Conservation (phyloP, 2,797 vertebrate species). For the Ficedula albicollis region DNA sequence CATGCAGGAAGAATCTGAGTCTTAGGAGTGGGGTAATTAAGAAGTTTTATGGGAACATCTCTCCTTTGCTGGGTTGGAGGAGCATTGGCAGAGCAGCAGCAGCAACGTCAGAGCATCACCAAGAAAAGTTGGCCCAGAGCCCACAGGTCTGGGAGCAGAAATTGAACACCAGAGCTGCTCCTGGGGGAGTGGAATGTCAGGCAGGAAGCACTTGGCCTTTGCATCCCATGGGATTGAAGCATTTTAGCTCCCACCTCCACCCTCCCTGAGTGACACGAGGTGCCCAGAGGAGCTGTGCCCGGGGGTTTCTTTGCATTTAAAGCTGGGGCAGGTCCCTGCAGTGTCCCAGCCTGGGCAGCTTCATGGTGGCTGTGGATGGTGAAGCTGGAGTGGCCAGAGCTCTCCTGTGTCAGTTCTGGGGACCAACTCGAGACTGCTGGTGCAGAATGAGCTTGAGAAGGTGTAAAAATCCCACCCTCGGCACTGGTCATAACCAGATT, state of each 20-base stretch:
- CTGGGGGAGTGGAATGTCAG: neutral
- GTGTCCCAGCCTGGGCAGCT: neutral
- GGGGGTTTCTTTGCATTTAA: accelerated
- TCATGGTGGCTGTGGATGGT: neutral
- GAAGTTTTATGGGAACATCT: neutral
- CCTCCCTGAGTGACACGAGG: neutral
- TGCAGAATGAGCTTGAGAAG: neutral
- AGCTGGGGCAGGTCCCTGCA: neutral
- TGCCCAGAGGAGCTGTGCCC: neutral
- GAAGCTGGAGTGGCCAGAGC: neutral
- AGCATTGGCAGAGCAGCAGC: neutral
- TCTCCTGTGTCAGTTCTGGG: neutral
- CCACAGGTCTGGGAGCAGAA: neutral
- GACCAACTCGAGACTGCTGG: neutral
- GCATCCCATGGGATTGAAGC: neutral
- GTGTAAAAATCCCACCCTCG: neutral
- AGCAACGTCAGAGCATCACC: neutral
- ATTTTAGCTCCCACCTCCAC: neutral
- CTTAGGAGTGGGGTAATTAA: neutral
- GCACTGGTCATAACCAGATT: neutral
- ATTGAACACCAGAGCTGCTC: neutral
- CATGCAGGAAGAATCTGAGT: neutral
- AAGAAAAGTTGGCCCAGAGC: neutral
- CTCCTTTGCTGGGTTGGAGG: neutral
- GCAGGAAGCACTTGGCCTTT: neutral